phyloP scores from a whole-genome alignment of 2,113 vertebrate genomes.

The Bombycilla garrulus region DNA sequence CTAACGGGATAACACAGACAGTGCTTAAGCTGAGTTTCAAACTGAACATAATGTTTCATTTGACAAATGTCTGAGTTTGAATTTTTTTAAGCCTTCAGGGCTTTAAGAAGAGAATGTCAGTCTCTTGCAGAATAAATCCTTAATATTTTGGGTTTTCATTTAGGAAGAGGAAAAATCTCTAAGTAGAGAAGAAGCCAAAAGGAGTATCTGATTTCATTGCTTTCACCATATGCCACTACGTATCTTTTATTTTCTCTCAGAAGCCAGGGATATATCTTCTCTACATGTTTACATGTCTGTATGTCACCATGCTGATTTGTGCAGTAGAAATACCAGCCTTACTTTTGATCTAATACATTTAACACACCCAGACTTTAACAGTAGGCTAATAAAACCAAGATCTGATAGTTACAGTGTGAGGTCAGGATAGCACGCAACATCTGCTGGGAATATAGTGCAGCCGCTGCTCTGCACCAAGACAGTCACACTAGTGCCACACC shows the following conservation, averaged over 20 bases:
- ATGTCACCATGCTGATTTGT: neutral
- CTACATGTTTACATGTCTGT: constrained; percentile 24
- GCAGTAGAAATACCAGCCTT: neutral
- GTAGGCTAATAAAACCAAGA: neutral
- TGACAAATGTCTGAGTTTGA: constrained; percentile 52
- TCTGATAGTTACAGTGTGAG: neutral
- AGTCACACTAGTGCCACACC: neutral
- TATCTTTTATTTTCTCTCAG: neutral
- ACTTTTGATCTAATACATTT: neutral
- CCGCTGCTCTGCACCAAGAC: neutral
- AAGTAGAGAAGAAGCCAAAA: neutral
- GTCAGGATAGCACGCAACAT: neutral
- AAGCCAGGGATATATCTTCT: neutral
- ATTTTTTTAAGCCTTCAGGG: constrained; percentile 27
- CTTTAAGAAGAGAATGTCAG: neutral
- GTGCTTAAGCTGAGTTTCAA: constrained; percentile 5
- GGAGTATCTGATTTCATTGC: neutral
- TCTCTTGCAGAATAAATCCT: constrained; percentile 34
- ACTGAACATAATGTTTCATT: neutral
- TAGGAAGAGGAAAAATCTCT: neutral
- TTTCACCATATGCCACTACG: neutral
- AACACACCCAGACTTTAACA: neutral
- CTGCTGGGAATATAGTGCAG: neutral
- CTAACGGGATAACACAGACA: neutral
- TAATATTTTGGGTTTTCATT: neutral